Evolutionary conservation across 2,888 invertebrate species (phyloP).

Genomic region (Phrixothrix hirtus): DNA sequence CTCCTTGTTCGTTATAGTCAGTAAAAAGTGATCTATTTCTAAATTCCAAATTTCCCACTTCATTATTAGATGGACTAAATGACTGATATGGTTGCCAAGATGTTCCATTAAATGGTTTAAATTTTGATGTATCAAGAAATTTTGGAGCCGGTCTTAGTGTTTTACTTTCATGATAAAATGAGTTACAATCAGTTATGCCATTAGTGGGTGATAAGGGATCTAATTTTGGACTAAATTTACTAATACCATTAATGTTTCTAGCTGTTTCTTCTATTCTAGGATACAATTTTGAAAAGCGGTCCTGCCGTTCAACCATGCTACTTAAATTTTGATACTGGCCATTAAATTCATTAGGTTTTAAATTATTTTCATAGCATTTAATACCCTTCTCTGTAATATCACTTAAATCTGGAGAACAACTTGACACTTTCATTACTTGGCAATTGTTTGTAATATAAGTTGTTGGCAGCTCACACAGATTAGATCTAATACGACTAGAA

Average conservation of each 20-base stretch:
- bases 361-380: constrained; percentile 42
- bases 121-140: constrained; percentile 5
- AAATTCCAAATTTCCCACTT: constrained; percentile 6
- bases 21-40: not conserved
- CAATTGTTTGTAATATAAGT: constrained; percentile 54
- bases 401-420: constrained; percentile 34
- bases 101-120: constrained; percentile 11
- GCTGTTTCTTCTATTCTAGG: constrained; percentile 21
- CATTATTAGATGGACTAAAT: constrained; percentile 12
- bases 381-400: constrained; percentile 44
- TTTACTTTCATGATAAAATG: constrained; percentile 4
- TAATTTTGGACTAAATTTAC: constrained; percentile 17
- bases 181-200: not conserved
- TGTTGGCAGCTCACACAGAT: constrained; percentile 53
- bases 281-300: constrained; percentile 23
- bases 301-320: constrained; percentile 33
- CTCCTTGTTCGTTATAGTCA: not conserved
- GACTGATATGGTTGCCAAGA: not conserved
- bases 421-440: constrained; percentile 40
- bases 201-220: constrained; percentile 11
- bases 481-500: constrained; percentile 47
- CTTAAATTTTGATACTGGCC: constrained; percentile 28
- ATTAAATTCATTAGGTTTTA: constrained; percentile 30
- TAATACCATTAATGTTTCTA: constrained; percentile 15
- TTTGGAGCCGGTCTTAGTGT: not conserved